Evolutionary conservation across 2,888 invertebrate species (phyloP), one percentile per base, ranked within the genome.

Genomic region (Microplitis manilae): DNA sequence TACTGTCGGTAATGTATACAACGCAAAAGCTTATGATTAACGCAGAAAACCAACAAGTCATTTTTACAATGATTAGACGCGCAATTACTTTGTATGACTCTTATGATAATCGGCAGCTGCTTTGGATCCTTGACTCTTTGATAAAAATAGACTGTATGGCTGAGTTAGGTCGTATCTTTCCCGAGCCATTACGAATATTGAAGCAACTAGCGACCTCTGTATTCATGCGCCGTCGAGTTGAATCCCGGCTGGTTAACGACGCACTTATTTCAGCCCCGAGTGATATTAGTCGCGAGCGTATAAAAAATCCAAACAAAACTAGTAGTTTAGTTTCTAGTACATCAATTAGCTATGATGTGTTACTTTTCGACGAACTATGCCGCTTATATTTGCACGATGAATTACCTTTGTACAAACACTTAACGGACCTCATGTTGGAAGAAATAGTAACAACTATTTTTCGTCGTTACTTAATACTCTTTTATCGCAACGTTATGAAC

Each of bases 341-440:
- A 7, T 30, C 65, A 30, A 65, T 65, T 13, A 65, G 65, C 38
- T 65, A 65, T 30, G 65, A 65, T 9, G 65, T 65, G 8, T 30
- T 65, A 30, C 65, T 65, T 13, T 65, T 65, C 30, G 65, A 65
- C 13, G 65, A 65, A 30, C 13, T 65, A 13, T 65, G 65, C 30
- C 65, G 65, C 30, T 30, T 65, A 13, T 65, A 65, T 30, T 30
- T 65, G 13, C 65, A 65, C 13, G 65, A 65, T 30, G 65, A 65
- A 65, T 30, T 65, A 30, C 13, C 65, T 7, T 13, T 30, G 30
- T 65, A 65, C 38, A 30, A 13, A 5, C 65, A 65, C 6, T 65
- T 65, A 9, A 30, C 65, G 2, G 65, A 65, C 38, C 9, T 65
- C 2, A 65, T 65, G 65, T 65, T 65, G 13, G 65, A 65, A 30